phyloP scores from a whole-genome alignment of 2,113 vertebrate genomes.

The Albula glossodonta region DNA sequence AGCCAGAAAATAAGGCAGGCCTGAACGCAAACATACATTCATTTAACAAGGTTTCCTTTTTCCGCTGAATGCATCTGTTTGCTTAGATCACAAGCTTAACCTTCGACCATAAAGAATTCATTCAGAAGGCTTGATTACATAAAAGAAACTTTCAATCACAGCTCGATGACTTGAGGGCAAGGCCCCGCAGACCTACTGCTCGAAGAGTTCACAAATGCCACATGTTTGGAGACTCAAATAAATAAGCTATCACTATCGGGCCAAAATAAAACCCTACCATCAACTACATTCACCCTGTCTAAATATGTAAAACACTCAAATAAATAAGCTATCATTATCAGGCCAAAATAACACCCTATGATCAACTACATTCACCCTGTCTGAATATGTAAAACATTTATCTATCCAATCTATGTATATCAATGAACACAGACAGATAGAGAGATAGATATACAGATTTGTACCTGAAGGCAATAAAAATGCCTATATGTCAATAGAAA shows the following conservation, averaged over 20 bases:
- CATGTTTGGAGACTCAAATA: conserved; percentile 46
- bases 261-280: conserved; percentile 54
- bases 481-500: too few species aligned
- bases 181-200: conserved; percentile 24
- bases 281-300: conserved; percentile 35
- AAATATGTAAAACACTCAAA: conserved; percentile 23
- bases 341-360: conserved; percentile 49
- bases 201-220: conserved; percentile 44
- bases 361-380: conserved; percentile 44
- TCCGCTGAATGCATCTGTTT: conserved; percentile 61
- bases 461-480: too few species aligned
- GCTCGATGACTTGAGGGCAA: conserved; percentile 43
- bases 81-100: conserved; percentile 68
- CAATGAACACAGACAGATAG: neutral
- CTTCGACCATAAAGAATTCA: conserved; percentile 61
- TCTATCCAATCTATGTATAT: conserved; percentile 35
- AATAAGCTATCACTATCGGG: conserved; percentile 35
- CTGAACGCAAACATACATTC: conserved; percentile 69
- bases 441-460: too few species aligned
- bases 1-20: conserved; percentile 55
- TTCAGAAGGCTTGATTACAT: conserved; percentile 43
- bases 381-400: conserved; percentile 18
- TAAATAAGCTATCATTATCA: conserved; percentile 35
- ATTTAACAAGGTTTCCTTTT: conserved; percentile 50
- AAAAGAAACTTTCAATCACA: conserved; percentile 32